Conservation (phyloP, 2,113 vertebrate species). For the Accipiter cooperii region DNA sequence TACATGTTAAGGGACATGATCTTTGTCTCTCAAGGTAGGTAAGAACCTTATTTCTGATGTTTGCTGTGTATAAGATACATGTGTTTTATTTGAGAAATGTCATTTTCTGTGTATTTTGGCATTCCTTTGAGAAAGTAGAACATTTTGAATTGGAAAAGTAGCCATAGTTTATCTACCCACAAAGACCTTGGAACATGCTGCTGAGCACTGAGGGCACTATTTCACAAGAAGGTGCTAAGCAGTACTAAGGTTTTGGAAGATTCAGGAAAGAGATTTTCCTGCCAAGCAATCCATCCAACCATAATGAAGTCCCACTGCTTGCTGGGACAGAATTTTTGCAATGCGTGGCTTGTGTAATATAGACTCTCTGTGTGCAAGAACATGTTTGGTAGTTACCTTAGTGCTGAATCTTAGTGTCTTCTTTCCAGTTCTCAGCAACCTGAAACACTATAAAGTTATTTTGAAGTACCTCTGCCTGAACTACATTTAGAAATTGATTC, state of each 20-base stretch:
- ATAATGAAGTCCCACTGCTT: not conserved
- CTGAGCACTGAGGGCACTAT: not conserved
- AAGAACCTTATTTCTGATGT: not conserved
- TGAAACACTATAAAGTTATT: not conserved
- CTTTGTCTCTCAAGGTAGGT: not conserved
- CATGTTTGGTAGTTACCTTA: not conserved
- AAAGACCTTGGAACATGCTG: not conserved
- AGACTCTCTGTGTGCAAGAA: not conserved
- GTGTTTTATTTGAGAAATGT: not conserved
- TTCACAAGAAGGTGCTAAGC: not conserved
- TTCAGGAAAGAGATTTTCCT: not conserved
- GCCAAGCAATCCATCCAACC: not conserved
- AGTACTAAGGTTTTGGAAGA: not conserved
- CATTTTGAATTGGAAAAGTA: not conserved
- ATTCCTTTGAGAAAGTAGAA: not conserved
- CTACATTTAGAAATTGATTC: not conserved
- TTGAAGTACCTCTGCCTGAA: not conserved
- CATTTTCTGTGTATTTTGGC: not conserved
- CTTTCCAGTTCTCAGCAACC: not conserved
- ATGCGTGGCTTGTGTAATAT: not conserved
- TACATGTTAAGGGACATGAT: not conserved
- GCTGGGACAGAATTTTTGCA: not conserved
- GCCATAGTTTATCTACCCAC: not conserved
- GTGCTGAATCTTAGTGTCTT: not conserved
- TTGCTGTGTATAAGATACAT: not conserved